phyloP scores from a whole-genome alignment of 2,113 vertebrate genomes.

The Hippocampus comes region DNA sequence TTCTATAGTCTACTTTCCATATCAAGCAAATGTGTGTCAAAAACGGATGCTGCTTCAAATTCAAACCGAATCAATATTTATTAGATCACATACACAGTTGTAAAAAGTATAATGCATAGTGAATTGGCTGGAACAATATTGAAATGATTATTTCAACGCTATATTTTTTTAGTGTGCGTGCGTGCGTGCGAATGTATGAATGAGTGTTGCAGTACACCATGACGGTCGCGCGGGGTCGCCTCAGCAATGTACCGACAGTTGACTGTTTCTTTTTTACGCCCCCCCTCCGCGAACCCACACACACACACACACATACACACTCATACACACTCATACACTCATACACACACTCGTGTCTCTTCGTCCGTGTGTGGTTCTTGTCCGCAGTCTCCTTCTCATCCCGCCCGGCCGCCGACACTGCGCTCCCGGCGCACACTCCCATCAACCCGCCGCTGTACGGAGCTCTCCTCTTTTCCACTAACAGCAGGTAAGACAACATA shows the following conservation, averaged over 20 bases:
- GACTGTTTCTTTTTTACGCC: neutral
- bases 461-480: constrained; percentile 13
- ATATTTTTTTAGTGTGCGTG: neutral
- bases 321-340: too few species aligned
- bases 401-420: constrained; percentile 18
- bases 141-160: neutral
- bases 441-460: neutral
- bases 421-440: constrained; percentile 2
- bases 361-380: constrained; percentile 24
- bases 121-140: neutral
- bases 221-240: constrained; percentile 52
- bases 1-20: neutral
- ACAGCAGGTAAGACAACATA: constrained; percentile 32
- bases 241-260: neutral
- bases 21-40: neutral
- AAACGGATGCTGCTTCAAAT: neutral
- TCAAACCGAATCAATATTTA: neutral
- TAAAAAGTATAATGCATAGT: too few species aligned
- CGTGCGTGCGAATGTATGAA: neutral
- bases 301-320: too few species aligned
- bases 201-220: neutral
- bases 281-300: too few species aligned
- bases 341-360: constrained; percentile 11
- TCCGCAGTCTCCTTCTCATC: constrained; percentile 63
- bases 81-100: too few species aligned